phyloP scores from a whole-genome alignment of 30 jellyfish, hydroid and myxozoan species.

The Aurelia aurita region DNA sequence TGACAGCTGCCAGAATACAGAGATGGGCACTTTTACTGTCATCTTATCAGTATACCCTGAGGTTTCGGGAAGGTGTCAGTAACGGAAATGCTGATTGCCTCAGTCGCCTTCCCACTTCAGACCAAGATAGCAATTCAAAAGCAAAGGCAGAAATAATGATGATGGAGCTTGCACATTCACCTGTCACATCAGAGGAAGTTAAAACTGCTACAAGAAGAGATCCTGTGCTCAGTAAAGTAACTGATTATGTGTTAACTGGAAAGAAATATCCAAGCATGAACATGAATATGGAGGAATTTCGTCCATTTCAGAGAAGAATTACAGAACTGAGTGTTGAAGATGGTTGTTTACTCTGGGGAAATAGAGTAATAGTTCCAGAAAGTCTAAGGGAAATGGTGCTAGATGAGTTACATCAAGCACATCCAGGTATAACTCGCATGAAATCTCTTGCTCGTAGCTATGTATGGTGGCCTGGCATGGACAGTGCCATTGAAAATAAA shows the following conservation, averaged over 20 bases:
- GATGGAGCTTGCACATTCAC: conserved; percentile 44
- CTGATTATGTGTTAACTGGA: conserved; percentile 27
- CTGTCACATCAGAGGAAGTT: conserved; percentile 40
- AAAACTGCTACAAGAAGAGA: conserved; percentile 27
- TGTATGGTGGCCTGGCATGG: not conserved
- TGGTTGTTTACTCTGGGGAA: conserved; percentile 50
- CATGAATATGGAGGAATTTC: not conserved
- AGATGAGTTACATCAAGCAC: conserved; percentile 30
- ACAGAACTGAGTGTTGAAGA: conserved; percentile 18
- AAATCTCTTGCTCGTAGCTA: not conserved
- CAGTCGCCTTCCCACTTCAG: conserved; percentile 28
- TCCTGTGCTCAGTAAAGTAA: conserved; percentile 41
- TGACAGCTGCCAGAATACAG: conserved; percentile 72
- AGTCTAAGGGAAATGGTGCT: conserved; percentile 3
- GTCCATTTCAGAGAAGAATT: not conserved
- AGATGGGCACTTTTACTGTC: conserved; percentile 69
- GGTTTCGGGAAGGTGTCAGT: conserved; percentile 48
- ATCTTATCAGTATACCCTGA: conserved; percentile 18
- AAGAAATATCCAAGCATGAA: conserved; percentile 17
- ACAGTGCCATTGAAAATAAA: not conserved
- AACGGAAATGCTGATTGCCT: conserved; percentile 61
- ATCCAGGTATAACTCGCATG: not conserved
- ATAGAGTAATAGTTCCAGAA: conserved; percentile 36
- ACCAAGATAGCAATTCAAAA: conserved; percentile 10
- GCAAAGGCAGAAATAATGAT: conserved; percentile 53